Percentiles rank a stretch among this genome's conserved stretches.
Conservation (phyloP, 2,113 vertebrate species). For the Odocoileus virginianus region DNA sequence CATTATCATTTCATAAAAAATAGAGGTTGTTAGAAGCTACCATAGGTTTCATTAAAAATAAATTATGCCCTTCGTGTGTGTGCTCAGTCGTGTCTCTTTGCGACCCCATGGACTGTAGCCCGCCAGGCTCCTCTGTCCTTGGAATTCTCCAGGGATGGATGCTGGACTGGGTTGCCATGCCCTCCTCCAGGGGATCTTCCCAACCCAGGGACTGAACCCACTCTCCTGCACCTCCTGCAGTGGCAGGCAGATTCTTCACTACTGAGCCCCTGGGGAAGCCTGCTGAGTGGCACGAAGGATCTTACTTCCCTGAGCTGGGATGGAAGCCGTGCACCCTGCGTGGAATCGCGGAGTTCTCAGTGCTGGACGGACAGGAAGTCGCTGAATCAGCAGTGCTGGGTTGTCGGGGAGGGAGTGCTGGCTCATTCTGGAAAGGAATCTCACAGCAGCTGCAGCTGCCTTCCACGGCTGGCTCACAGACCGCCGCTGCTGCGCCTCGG, state of each 20-base stretch:
- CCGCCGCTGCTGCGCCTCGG: neutral
- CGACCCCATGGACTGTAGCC: neutral
- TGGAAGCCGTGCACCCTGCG: rapidly evolving
- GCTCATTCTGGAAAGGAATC: neutral
- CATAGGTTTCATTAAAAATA: neutral
- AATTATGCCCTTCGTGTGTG: neutral
- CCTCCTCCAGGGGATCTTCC: neutral
- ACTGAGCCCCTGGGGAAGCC: neutral
- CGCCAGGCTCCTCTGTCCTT: neutral
- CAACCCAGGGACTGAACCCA: neutral
- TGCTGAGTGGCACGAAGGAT: neutral
- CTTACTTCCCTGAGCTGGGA: neutral
- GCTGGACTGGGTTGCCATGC: neutral
- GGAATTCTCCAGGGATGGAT: neutral
- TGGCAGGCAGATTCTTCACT: neutral
- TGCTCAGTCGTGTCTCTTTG: neutral
- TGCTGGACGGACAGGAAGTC: neutral
- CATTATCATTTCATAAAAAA: neutral
- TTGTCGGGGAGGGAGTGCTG: neutral
- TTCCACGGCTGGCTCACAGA: neutral
- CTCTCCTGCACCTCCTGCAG: neutral
- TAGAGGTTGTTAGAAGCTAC: neutral
- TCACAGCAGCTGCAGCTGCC: neutral
- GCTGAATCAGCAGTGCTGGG: neutral
- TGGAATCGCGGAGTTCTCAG: neutral